Conservation (phyloP, 2,888 invertebrate genomes). For the Allolobophora icterica region DNA sequence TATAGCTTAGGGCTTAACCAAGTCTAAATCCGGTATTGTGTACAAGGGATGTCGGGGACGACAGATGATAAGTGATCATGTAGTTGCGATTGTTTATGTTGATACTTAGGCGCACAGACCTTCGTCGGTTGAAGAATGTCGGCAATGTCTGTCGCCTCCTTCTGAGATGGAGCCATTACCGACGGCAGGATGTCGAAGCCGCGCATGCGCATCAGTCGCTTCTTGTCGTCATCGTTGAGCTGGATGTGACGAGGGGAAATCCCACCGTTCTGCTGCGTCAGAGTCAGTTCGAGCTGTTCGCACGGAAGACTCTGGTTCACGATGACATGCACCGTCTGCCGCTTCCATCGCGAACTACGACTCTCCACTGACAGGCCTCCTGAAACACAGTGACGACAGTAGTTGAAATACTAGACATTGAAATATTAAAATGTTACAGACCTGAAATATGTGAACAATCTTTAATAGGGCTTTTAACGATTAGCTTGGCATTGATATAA, state of each 20-base stretch:
- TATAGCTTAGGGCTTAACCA: too few species aligned
- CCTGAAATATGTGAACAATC: not conserved
- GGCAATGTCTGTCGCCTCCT: not conserved
- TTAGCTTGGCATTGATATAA: not conserved
- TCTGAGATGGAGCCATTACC: not conserved
- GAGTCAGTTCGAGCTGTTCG: not conserved
- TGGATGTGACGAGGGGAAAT: not conserved
- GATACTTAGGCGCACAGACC: too few species aligned
- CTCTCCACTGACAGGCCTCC: not conserved
- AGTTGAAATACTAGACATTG: too few species aligned
- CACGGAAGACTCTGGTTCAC: not conserved
- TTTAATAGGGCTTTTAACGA: not conserved
- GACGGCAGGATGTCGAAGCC: not conserved
- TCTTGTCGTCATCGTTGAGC: constrained; percentile 23
- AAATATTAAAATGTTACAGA: too few species aligned
- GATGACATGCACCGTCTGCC: not conserved
- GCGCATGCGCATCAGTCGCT: not conserved
- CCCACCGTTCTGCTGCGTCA: not conserved
- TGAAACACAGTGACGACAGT: not conserved
- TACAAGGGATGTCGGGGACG: too few species aligned
- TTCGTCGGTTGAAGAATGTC: not conserved
- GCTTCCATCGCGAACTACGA: not conserved
- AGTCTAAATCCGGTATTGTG: too few species aligned
- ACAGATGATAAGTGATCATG: too few species aligned
- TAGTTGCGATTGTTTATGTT: too few species aligned